Evolutionary conservation across 2,888 invertebrate species (phyloP), one percentile per base, ranked within the genome.

Genomic region (Diarsia dahlii): DNA sequence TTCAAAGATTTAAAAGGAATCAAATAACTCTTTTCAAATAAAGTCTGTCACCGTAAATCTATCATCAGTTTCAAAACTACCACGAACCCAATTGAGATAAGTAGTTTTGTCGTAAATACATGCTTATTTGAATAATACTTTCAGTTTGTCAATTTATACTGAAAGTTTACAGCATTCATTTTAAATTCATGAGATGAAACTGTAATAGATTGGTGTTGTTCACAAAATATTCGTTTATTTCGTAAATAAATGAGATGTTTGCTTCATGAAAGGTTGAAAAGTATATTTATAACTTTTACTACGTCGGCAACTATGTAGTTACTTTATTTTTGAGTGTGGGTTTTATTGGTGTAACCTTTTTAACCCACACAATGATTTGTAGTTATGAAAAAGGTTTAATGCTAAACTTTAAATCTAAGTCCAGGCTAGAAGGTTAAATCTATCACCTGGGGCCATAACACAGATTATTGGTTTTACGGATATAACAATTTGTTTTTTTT

Each of bases 141-240:
- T 78, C 60, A 74, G 70, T 87, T 87, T 72, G 68, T 60, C 77
- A 78, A 71, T 78, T 78, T 80, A 79, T 76, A 65, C 54, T 20
- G 62, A 78, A 84, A 87, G 52, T 84, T 86, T 80, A 54, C 20
- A 56, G 39, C 58, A 72, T 60, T 69, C 6, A 82, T 82, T 80
- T 85, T 56, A 78, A 84, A 87, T 87, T 87, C 80, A 84, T 84
- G 78, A 87, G 82, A 78, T 56, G 46, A 76, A 70, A 64, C 64
- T 69, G 39, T 54, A 64, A 81, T 70, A 69, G 34, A 85, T 74
- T 68, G 60, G 34, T 71, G 60, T 81, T 78, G 23, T 81, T 85
- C 34, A n/a, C 39, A 68, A 71, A 71, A 66, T 65, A 62, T 76
- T 58, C 10, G 8, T 74, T 70, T 58, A 83, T 52, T 73, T 79